Base-by-base conservation (phyloP, 2,113 vertebrate species). In the Hyla sarda region DNA sequence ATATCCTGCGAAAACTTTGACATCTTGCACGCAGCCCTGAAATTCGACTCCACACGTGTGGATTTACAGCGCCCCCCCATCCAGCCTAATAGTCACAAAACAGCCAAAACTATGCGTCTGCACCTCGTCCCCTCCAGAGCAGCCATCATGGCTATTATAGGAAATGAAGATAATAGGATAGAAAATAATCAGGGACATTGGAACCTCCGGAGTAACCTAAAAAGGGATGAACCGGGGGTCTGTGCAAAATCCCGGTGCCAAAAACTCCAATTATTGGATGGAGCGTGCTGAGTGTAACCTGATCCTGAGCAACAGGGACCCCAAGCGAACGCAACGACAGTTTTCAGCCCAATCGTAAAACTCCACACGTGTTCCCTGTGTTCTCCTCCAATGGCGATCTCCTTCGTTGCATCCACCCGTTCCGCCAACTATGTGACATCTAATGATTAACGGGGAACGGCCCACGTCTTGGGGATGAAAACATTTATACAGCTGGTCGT, bases 401-500 rank as follows among this genome's bases (percentile, higher is more conserved):
- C 56, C 21, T 34, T 34, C 62, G 30, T 45, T 58, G 75, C 45
- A 41, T 79, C 71, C 19, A 47, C 11, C 25, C 45, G 3, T 45
- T 12, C 30, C 62, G 79, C 84, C 84, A 86, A 71, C 50, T 54
- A 79, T 80, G 34, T 86, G 76, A 71, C 84, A 72, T 47, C n/a
- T 19, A 12, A 23, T 80, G 76, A 86, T 72, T 72, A 28, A 86
- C 79, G 41, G 47, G 13, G 25, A 71, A 71, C 32, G n/a, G 21
- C 17, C 47, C 32, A 28, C 11, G 60, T 71, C 58, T 47, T 32
- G 23, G 19, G 62, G 21, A 85, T 45, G 25, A 45, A 67, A 85
- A 71, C 76, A 86, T 86, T 86, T 80, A 45, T 21, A 72, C 84
- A 87, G 85, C 85, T 82, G 85, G 50, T 54, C 30, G 12, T 23